These are phyloP conservation scores for Ashinkailepas kermadecensis DNA, from an alignment of 2,888 invertebrate genomes.

Conservation along the genomic window DNA sequence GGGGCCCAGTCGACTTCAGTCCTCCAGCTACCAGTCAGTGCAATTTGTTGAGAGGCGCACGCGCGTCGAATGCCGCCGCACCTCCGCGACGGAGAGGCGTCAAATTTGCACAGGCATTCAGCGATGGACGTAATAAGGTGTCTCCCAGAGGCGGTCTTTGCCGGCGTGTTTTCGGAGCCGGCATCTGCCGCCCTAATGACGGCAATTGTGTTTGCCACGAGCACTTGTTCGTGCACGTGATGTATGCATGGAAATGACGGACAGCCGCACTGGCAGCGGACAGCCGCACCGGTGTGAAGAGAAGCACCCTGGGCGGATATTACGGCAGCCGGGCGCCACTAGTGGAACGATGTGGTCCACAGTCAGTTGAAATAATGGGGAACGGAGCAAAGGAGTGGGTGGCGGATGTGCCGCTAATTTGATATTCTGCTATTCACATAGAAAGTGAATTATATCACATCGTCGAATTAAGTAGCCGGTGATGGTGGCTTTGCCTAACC, in stretches of 20 bases:
- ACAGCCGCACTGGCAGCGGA: too few species aligned
- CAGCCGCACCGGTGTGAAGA: too few species aligned
- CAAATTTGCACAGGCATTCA: constrained; percentile 6
- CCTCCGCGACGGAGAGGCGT: not conserved
- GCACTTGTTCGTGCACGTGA: not conserved
- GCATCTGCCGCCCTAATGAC: not conserved
- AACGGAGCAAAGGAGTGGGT: too few species aligned
- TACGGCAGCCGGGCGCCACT: too few species aligned
- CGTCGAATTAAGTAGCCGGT: too few species aligned
- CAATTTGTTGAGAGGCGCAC: not conserved
- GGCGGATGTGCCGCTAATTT: too few species aligned
- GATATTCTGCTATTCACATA: too few species aligned
- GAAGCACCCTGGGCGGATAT: too few species aligned
- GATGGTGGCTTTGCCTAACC: too few species aligned
- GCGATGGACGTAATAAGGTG: not conserved
- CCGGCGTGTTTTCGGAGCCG: not conserved
- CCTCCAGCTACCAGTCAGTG: not conserved
- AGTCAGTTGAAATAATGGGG: too few species aligned
- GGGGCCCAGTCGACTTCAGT: not conserved
- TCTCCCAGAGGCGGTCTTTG: not conserved
- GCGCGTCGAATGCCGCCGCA: not conserved
- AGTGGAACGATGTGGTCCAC: too few species aligned
- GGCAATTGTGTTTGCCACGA: not conserved
- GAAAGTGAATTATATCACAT: too few species aligned
- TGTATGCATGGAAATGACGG: not conserved